Conservation (phyloP, 30 jellyfish, hydroid and myxozoan species). For the Cassiopea andromeda region DNA sequence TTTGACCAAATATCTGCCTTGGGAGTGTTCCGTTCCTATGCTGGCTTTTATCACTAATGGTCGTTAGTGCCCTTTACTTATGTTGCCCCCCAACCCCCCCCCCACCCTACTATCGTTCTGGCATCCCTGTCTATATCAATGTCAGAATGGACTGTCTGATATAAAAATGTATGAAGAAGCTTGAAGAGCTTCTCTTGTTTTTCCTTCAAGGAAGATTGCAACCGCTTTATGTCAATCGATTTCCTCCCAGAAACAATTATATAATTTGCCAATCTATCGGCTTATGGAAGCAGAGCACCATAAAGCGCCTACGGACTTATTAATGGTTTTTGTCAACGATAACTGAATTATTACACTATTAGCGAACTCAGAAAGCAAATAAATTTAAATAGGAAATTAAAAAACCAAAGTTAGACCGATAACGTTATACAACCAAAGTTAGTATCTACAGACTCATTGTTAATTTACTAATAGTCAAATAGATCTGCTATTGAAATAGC, state of each 20-base stretch:
- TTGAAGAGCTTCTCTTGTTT: background rate
- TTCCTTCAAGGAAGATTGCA: background rate
- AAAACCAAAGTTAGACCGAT: background rate
- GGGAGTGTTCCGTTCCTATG: too few species aligned
- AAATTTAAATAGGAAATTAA: slow-evolving; percentile 8
- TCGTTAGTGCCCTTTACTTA: too few species aligned
- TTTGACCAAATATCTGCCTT: too few species aligned
- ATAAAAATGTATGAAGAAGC: background rate
- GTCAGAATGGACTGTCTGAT: too few species aligned
- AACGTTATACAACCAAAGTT: background rate
- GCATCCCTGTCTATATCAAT: too few species aligned
- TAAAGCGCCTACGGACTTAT: slow-evolving; percentile 10
- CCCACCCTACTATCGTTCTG: too few species aligned
- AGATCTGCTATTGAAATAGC: background rate
- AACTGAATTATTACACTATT: background rate
- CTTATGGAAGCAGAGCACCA: background rate
- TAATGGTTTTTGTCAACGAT: background rate
- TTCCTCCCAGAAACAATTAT: background rate
- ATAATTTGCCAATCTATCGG: slow-evolving; percentile 5
- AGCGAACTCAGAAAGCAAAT: background rate
- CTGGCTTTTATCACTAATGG: too few species aligned
- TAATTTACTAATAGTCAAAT: background rate
- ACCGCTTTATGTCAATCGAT: background rate
- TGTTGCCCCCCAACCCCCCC: too few species aligned
- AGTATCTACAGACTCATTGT: background rate